Conservation (phyloP, 1,140 invertebrate genomes). For the Zaprionus nigranus region DNA sequence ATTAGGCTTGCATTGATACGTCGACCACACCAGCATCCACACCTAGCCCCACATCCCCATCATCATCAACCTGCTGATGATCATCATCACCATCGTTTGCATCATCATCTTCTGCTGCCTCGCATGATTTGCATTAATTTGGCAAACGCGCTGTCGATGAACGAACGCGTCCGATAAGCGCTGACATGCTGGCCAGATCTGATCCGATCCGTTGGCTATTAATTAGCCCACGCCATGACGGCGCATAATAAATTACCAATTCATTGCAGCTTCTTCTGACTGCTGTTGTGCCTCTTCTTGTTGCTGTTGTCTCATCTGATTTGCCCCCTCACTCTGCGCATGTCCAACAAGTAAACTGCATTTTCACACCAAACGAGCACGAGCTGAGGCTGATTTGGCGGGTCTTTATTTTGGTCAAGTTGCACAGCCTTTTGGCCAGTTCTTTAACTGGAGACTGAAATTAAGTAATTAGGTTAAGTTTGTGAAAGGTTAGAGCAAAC, state of each 20-base stretch:
- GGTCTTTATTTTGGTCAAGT: not conserved
- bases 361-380: conserved; percentile 15
- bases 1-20: conserved; percentile 75
- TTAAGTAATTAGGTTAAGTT: not conserved
- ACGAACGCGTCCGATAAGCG: conserved; percentile 74
- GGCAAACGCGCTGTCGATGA: conserved; percentile 79
- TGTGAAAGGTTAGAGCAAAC: no score
- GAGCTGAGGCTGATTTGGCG: conserved; percentile 7
- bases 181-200: conserved; percentile 69
- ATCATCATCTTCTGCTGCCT: conserved; percentile 64
- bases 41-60: not conserved
- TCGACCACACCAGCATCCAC: conserved; percentile 18
- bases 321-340: conserved; percentile 36
- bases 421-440: not conserved
- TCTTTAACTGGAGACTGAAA: not conserved
- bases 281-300: conserved; percentile 29
- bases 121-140: conserved; percentile 82
- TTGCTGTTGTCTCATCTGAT: conserved; percentile 24
- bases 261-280: conserved; percentile 63
- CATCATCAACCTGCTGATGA: not conserved
- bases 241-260: conserved; percentile 79
- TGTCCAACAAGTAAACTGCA: conserved; percentile 55
- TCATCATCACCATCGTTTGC: conserved; percentile 38
- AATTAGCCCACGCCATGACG: conserved; percentile 78
- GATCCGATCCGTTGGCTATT: conserved; percentile 69